Evolutionary conservation across 2,888 invertebrate species (phyloP).

Genomic region (Pasiphila rectangulata): DNA sequence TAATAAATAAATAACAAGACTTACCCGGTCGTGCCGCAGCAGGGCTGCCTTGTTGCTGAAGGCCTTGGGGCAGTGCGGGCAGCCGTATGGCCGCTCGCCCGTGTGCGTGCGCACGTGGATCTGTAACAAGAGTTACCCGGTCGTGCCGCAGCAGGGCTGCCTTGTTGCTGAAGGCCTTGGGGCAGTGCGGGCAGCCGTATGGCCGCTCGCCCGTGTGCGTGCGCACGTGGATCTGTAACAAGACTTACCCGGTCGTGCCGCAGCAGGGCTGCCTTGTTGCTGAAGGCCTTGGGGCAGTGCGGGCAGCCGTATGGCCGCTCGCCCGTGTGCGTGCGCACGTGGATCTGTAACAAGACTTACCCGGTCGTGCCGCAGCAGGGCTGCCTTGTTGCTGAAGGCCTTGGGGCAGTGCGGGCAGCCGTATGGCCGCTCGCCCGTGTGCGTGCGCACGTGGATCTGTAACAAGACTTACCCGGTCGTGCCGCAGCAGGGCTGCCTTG

Average conservation of each 20-base stretch:
- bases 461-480: no score
- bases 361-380: constrained; percentile 51
- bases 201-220: constrained; percentile 64
- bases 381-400: constrained; percentile 59
- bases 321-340: constrained; percentile 53
- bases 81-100: constrained; percentile 59
- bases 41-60: constrained; percentile 62
- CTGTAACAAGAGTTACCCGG: constrained; percentile 41
- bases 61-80: constrained; percentile 50
- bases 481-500: no score
- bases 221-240: constrained; percentile 28
- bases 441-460: constrained; percentile 38
- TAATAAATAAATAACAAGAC: constrained; percentile 13
- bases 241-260: constrained; percentile 55
- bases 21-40: constrained; percentile 54
- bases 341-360: constrained; percentile 37
- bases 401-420: constrained; percentile 54
- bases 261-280: constrained; percentile 56
- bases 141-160: constrained; percentile 56
- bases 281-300: constrained; percentile 54
- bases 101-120: constrained; percentile 49
- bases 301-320: constrained; percentile 59
- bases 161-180: constrained; percentile 58
- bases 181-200: constrained; percentile 51
- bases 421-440: constrained; percentile 63